A percentile compares a stretch with the other conserved stretches of the same genome.
These are phyloP conservation scores for Crenichthys baileyi DNA, from an alignment of 2,797 vertebrate species.

Conservation along the genomic window DNA sequence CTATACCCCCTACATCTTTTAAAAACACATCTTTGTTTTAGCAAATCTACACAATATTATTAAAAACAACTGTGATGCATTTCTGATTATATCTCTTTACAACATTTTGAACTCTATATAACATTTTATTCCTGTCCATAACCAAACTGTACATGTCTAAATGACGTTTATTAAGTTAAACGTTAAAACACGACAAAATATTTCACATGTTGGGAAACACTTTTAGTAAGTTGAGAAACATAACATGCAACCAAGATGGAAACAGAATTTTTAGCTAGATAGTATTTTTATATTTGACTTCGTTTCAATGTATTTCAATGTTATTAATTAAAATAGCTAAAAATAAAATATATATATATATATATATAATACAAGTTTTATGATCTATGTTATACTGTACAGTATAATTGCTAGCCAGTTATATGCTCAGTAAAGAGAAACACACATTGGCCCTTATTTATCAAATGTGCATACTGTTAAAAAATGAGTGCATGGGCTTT, in stretches of 20 bases:
- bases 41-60: not conserved
- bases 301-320: not conserved
- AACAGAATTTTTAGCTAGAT: not conserved
- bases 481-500: not conserved
- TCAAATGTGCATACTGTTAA: not conserved
- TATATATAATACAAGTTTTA: not conserved
- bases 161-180: not conserved
- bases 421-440: too few relatives aligned
- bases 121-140: not conserved
- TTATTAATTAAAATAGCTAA: not conserved
- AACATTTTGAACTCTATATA: not conserved
- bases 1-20: not conserved
- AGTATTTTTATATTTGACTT: not conserved
- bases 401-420: not conserved
- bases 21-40: not conserved
- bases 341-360: not conserved
- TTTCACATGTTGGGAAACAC: not conserved
- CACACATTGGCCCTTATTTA: not conserved
- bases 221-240: not conserved
- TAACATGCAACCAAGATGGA: not conserved
- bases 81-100: not conserved
- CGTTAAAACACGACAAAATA: not conserved
- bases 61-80: not conserved
- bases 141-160: not conserved
- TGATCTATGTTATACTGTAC: not conserved